A percentile compares a stretch with the other conserved stretches of the same genome.
Conservation (phyloP, 2,888 invertebrate species). For the Heliconius erato region DNA sequence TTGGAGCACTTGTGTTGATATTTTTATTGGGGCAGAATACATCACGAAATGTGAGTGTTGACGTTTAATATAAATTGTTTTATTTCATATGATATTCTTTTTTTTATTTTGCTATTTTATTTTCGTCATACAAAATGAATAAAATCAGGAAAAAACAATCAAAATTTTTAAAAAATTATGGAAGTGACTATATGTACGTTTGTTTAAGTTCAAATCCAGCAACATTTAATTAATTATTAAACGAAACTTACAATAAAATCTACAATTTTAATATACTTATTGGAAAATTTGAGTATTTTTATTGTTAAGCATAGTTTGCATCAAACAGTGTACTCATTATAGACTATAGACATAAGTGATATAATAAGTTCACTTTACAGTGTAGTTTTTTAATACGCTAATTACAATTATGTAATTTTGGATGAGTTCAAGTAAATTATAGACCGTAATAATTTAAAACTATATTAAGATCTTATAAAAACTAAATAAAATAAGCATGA, state of each 20-base stretch:
- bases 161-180: too few species aligned
- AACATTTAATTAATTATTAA: neutral
- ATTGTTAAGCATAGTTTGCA: too few species aligned
- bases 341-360: too few species aligned
- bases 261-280: neutral
- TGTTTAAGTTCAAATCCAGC: too few species aligned
- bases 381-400: neutral
- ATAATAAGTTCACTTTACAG: too few species aligned
- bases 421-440: neutral
- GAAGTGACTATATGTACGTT: neutral
- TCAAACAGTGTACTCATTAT: neutral
- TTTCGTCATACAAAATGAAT: neutral
- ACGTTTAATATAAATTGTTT: neutral
- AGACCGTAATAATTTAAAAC: neutral
- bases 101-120: neutral
- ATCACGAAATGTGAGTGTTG: slow-evolving; percentile 12
- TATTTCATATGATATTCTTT: neutral
- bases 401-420: neutral
- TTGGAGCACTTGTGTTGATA: slow-evolving; percentile 33
- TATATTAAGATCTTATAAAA: too few species aligned
- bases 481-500: too few species aligned
- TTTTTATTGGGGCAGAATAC: slow-evolving; percentile 29
- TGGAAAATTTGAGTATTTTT: too few species aligned
- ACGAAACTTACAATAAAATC: neutral
- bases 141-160: neutral